Evolutionary conservation across 2,888 invertebrate genomes (phyloP), one percentile per base, ranked within the genome.

Genomic region (Gandaritis pyraliata): DNA sequence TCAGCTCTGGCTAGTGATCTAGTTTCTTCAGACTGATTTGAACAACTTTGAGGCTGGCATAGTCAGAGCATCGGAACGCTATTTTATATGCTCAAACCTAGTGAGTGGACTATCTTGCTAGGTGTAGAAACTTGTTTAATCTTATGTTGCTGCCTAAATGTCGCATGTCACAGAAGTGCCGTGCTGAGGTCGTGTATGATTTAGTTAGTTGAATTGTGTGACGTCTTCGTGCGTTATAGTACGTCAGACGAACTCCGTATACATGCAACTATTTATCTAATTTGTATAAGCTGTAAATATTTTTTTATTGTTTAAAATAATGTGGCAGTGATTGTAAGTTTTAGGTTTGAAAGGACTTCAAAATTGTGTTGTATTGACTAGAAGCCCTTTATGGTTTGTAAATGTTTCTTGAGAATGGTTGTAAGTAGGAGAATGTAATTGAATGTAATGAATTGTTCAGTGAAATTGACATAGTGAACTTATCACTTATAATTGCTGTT

Each of bases 401-500:
- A 39, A 38, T 59, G 38, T 39, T 12, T 46, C 10, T 46, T 12
- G 16, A 33, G 39, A 46, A 47, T 58, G 52, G 38, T 53, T 18
- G 11, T 49, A 18, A 15, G 6, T 33, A 33, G 33, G 10, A 13
- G 7, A 29, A 41, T 41, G 43, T 43, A 16, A 15, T 43, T 33
- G 33, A 43, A 7, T 36, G 30, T 53, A 54, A 52, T 69, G 41
- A 61, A 61, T 68, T 60, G 69, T 53, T 62, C 72, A 65, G 68
- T 72, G 71, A 62, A 66, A 62, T 73, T 47, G 33, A 39, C 15
- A 71, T 78, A 74, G 73, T 73, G 72, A 77, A 85, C 85, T 85
- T 86, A 83, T 80, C 70, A 88, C 86, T 86, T 88, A 86, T 86
- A 86, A 88, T 88, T 87, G 81, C 87, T 89, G 89, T 87, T 83